Conservation (phyloP, 1,140 invertebrate species). For the Branchinecta lynchi region DNA sequence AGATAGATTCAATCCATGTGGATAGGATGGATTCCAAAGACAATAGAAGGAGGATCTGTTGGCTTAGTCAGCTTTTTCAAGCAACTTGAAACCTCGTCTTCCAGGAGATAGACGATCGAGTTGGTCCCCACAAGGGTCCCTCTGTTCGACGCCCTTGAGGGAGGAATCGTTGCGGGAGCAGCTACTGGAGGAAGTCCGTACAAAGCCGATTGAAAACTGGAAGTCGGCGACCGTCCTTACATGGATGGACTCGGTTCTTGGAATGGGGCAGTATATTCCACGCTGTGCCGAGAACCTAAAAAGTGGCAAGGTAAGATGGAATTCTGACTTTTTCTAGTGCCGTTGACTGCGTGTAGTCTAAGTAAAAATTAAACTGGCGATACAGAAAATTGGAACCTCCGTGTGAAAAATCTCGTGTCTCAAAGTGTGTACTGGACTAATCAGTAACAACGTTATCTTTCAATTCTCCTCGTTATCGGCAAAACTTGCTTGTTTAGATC, state of each 20-base stretch:
- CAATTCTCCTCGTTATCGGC: no score
- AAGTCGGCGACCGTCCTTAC: slow-evolving; percentile 77
- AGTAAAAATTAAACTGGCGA: no score
- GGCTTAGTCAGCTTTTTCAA: no score
- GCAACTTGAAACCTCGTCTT: not conserved
- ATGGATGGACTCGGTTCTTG: slow-evolving; percentile 79
- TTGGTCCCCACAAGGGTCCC: slow-evolving; percentile 25
- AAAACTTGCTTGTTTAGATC: no score
- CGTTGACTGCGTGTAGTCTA: no score
- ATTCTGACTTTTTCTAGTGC: slow-evolving; percentile 8
- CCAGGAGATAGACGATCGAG: slow-evolving; percentile 22
- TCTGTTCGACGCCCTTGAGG: slow-evolving; percentile 49
- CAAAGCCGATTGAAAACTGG: slow-evolving; percentile 78
- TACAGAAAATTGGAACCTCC: no score
- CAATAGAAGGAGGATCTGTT: no score
- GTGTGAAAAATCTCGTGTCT: no score
- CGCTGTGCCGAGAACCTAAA: slow-evolving; percentile 81
- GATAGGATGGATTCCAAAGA: no score
- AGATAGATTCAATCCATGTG: no score
- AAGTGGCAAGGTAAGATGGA: slow-evolving; percentile 60
- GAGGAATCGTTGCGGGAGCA: slow-evolving; percentile 65
- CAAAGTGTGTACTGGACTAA: no score
- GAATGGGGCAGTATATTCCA: slow-evolving; percentile 81
- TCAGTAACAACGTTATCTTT: no score
- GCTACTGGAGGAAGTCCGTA: slow-evolving; percentile 63